Conservation (phyloP, 2,888 invertebrate genomes). For the Scrobipalpa costella region DNA sequence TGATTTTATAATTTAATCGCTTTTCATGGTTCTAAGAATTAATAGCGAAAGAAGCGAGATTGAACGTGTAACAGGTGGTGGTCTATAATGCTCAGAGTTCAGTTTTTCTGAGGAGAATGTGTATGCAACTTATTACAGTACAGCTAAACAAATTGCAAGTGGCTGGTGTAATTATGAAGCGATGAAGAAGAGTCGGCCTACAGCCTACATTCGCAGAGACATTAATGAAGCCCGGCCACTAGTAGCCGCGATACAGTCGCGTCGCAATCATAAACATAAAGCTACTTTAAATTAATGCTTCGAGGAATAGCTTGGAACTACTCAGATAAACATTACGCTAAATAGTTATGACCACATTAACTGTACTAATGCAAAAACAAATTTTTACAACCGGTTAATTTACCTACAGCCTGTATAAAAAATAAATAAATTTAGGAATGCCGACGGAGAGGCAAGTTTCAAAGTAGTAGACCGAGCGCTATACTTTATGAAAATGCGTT, state of each 20-base stretch:
- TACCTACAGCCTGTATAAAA: constrained; percentile 9
- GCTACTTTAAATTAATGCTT: constrained; percentile 51
- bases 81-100: constrained; percentile 3
- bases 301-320: constrained; percentile 45
- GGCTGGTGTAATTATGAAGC: constrained; percentile 55
- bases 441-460: constrained; percentile 16
- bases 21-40: constrained; percentile 27
- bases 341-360: constrained; percentile 9
- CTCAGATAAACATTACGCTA: constrained; percentile 30
- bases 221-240: constrained; percentile 52
- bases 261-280: constrained; percentile 52
- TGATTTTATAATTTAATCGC: constrained; percentile 26
- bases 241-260: constrained; percentile 52
- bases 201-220: constrained; percentile 36
- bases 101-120: constrained; percentile 29
- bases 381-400: not conserved
- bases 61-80: constrained; percentile 19
- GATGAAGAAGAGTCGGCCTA: constrained; percentile 49
- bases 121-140: constrained; percentile 38
- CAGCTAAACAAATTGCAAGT: constrained; percentile 50
- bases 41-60: constrained; percentile 22
- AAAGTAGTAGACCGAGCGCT: constrained; percentile 31
- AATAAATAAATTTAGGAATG: constrained; percentile 17
- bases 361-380: constrained; percentile 18
- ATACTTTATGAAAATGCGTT: constrained; percentile 53